Evolutionary conservation across 2,797 vertebrate species (phyloP), one percentile per base, ranked within the genome.

Genomic region (Menidia menidia): DNA sequence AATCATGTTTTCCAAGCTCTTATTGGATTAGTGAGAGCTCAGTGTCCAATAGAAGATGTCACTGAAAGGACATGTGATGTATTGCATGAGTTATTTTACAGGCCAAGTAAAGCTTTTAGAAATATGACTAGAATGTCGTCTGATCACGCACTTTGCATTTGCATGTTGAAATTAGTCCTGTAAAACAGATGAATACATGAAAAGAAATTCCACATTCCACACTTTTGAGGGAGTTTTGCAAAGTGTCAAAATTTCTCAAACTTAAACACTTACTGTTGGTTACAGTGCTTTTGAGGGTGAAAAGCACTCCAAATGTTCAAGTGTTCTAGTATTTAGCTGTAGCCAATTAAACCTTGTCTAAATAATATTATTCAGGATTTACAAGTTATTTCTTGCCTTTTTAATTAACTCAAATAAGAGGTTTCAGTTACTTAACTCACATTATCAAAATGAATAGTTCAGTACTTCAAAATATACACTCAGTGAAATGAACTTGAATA

Each of bases 1-100:
- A 80, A 78, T 79, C 48, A 73, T 85, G 82, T 82, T 57, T 75
- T 78, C 74, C 56, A 59, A 65, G 51, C 51, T 68, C 43, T 82
- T 64, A 87, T 77, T 82, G 55, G 54, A 78, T 85, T 82, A 84
- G 69, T 16, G 42, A 79, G 39, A 14, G 14, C 56, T 45, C 31
- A 25, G 12, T 73, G 72, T 75, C 58, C 43, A 52, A 51, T 35
- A 58, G 60, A 66, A 73, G 44, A 80, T 25, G 56, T 70, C 65
- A 69, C 51, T 78, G 41, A 32, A 42, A 82, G 47, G 58, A 71
- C 62, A 59, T 56, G 43, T 64, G 50, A 58, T 56, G n/a, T 42
- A 30, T 66, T 16, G 61, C 16, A 59, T 58, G 39, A 72, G 39
- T 64, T 62, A 45, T 65, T 71, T 67, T 41, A 32, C 13, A 30